Percentiles rank a stretch among this genome's conserved stretches.
Evolutionary conservation across 2,888 invertebrate genomes (phyloP).

Genomic region (Zonitis immaculata): DNA sequence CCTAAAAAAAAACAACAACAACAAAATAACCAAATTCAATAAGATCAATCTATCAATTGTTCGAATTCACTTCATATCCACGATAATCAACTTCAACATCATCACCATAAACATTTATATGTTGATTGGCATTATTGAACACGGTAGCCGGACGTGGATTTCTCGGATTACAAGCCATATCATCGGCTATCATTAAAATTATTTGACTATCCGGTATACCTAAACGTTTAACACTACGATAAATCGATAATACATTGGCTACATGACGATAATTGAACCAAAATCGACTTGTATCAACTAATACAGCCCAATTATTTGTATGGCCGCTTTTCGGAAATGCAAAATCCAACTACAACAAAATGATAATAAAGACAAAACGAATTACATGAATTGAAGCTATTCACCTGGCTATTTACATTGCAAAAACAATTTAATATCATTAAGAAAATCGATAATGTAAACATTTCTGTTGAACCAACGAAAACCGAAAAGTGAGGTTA

Average conservation of each 20-base stretch:
- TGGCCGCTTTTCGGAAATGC: conserved; percentile 65
- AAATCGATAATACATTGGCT: conserved; percentile 96
- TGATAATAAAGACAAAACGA: neutral
- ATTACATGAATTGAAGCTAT: too few relatives aligned
- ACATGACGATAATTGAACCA: conserved; percentile 99
- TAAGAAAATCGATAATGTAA: too few relatives aligned
- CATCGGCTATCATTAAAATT: conserved; percentile 98
- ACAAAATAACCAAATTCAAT: too few relatives aligned
- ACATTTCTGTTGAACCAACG: too few relatives aligned
- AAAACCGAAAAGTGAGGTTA: too few relatives aligned
- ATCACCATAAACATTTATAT: conserved; percentile 98
- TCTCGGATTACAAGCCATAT: conserved; percentile 98
- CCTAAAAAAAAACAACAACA: too few relatives aligned
- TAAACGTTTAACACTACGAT: conserved; percentile 93
- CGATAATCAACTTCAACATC: conserved; percentile 99
- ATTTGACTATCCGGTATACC: conserved; percentile 99
- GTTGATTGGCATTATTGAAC: conserved; percentile 96
- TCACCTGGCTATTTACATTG: too few relatives aligned
- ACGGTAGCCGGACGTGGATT: conserved; percentile 98
- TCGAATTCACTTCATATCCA: conserved; percentile 89
- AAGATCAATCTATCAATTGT: too few relatives aligned
- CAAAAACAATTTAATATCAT: too few relatives aligned
- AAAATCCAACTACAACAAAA: conserved; percentile 13
- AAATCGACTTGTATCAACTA: conserved; percentile 97
- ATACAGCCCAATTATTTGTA: conserved; percentile 99